Percentiles rank a stretch among this genome's conserved stretches.
Evolutionary conservation across 2,113 vertebrate species (phyloP).

Genomic region (Ploceus nigricollis): DNA sequence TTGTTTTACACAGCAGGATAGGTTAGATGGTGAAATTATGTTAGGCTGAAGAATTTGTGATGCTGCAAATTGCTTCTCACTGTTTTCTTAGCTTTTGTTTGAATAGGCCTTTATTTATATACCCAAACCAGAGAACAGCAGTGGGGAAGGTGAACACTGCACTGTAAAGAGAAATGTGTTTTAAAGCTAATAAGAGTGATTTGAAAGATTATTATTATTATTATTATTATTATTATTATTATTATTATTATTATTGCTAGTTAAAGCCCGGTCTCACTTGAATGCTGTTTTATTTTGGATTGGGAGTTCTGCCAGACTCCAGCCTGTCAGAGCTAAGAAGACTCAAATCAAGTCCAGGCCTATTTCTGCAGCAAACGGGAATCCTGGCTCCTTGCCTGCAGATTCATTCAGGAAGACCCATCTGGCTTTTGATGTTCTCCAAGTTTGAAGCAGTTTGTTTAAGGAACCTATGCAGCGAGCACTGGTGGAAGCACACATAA

Average conservation of each 20-base stretch:
- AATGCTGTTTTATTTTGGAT: constrained; percentile 72
- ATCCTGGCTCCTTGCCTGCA: constrained; percentile 69
- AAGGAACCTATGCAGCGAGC: constrained; percentile 55
- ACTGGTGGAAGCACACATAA: constrained; percentile 41
- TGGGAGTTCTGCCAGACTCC: constrained; percentile 67
- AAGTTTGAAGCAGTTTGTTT: constrained; percentile 71
- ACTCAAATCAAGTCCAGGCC: constrained; percentile 76
- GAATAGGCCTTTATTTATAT: neutral
- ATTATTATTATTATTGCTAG: neutral
- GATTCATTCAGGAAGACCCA: constrained; percentile 71
- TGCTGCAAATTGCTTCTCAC: neutral
- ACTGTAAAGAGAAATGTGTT: neutral
- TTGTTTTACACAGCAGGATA: neutral
- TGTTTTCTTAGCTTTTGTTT: neutral
- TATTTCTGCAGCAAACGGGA: constrained; percentile 71
- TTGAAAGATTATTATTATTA: neutral
- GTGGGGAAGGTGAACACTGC: neutral
- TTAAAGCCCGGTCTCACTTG: constrained; percentile 64
- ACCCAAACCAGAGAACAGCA: neutral
- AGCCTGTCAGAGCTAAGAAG: constrained; percentile 73
- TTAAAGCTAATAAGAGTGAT: constrained; percentile 46
- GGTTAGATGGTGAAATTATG: neutral
- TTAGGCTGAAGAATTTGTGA: neutral
- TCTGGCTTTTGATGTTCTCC: constrained; percentile 75
- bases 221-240: neutral